Evolutionary conservation across 2,888 invertebrate genomes (phyloP), one percentile per base, ranked within the genome.

Genomic region (Melipona bicolor): DNA sequence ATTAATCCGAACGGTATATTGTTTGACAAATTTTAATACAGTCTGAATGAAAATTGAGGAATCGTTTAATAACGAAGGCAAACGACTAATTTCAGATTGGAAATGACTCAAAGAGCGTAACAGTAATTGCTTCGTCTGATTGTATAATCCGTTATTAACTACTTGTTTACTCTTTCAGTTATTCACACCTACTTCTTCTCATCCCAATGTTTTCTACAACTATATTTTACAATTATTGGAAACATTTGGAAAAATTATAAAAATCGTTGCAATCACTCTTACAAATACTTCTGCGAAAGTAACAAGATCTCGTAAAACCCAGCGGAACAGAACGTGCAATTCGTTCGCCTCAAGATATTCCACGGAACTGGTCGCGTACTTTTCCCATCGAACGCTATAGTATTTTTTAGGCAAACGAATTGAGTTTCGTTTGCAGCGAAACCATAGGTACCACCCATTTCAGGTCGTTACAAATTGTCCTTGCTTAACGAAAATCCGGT

Each of bases 391-490:
- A 27, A 27, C 17, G n/a, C 56, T n/a, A 43, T 43, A 6, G 1
- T 3, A 24, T 59, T 71, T 59, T 71, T n/a, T 19, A 17, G 9
- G 9, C 43, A 56, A 52, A 43, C 36, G 19, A 59, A 43, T 59
- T 11, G 56, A 43, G 17, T n/a, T 36, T 24, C 19, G 13, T 36
- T 56, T 6, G n/a, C 70, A 70, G 43, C 4, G 36, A 54, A 68
- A 19, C 67, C 67, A n/a, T 36, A 36, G n/a, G 15, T 59, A 59
- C 71, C 54, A 32, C 36, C 71, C 24, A 19, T 71, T 59, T 11
- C 71, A 21, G 19, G 24, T 71, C 19, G 32, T 36, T 36, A 24
- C 64, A 65, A 65, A 74, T 65, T 52, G 52, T 74, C 19, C 36
- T 43, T 52, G n/a, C 3, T 17, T 19, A 64, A 13, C n/a, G 24